These are phyloP conservation scores for Gymnobelideus leadbeateri DNA, from an alignment of 2,113 vertebrate genomes.

Conservation along the genomic window DNA sequence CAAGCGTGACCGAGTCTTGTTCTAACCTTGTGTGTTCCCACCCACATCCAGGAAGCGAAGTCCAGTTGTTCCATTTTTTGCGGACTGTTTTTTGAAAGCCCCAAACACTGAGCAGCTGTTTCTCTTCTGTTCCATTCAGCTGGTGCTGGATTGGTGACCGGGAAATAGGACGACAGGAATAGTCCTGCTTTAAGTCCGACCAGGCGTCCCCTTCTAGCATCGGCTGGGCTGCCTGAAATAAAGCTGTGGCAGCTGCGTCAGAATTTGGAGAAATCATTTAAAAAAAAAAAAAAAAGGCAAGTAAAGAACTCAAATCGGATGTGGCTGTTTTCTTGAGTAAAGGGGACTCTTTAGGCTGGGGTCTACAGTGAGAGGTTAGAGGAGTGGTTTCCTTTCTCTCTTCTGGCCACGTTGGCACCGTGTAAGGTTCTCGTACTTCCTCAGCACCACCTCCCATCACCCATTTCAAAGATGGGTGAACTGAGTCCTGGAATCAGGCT, in stretches of 20 bases:
- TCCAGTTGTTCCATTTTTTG: background rate
- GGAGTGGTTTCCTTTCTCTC: background rate
- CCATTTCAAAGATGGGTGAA: background rate
- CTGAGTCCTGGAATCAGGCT: background rate
- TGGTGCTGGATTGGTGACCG: conserved; percentile 47
- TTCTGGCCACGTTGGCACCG: background rate
- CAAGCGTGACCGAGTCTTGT: background rate
- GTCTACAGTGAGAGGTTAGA: background rate
- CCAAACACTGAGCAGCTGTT: conserved; percentile 32
- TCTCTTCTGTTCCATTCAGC: conserved; percentile 41
- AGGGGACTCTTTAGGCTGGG: background rate
- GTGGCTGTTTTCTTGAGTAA: background rate
- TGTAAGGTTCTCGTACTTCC: background rate
- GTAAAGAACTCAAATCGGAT: background rate
- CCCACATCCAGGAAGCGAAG: background rate
- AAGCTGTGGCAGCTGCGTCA: conserved; percentile 28
- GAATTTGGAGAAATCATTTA: conserved; percentile 24
- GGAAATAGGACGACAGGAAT: conserved; percentile 58
- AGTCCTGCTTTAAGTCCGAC: background rate
- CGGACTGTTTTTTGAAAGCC: background rate
- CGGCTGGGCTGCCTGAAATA: conserved; percentile 56
- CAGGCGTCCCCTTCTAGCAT: background rate
- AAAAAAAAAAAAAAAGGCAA: background rate
- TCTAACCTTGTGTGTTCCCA: background rate
- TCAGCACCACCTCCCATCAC: background rate